A percentile compares a stretch with the other conserved stretches of the same genome.
Conservation (phyloP, 2,113 vertebrate species). For the Anhinga rufa region DNA sequence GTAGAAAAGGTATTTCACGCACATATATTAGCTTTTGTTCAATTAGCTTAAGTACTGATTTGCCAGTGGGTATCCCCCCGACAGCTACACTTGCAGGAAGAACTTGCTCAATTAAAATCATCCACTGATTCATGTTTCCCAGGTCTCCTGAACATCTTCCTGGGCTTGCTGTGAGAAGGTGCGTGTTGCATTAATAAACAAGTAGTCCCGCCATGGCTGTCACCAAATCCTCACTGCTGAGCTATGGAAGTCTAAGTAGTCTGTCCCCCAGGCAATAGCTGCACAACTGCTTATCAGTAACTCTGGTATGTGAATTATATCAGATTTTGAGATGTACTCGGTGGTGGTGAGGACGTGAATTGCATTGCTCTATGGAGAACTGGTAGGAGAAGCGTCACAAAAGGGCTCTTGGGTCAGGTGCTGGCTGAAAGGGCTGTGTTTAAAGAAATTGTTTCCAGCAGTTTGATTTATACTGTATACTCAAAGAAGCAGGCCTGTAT, state of each 20-base stretch:
- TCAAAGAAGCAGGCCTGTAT: neutral
- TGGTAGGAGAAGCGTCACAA: neutral
- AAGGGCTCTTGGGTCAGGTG: neutral
- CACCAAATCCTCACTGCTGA: neutral
- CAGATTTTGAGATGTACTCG: neutral
- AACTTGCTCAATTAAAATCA: neutral
- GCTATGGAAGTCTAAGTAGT: neutral
- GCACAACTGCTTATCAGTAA: accelerated
- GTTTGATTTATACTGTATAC: neutral
- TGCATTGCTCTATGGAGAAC: neutral
- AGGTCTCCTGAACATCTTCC: neutral
- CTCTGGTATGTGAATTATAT: neutral
- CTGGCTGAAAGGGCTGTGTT: neutral
- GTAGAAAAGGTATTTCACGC: neutral
- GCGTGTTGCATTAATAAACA: accelerated
- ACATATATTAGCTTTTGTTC: neutral
- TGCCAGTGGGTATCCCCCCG: neutral
- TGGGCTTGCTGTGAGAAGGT: neutral
- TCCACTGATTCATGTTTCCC: neutral
- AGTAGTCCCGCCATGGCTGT: too few relatives aligned
- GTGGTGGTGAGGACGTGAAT: neutral
- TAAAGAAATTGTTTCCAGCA: neutral
- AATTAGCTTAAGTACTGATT: accelerated
- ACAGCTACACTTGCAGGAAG: neutral
- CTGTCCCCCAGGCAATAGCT: neutral